Base-by-base conservation (phyloP, 1,140 invertebrate genomes). In the Drosophila grimshawi region DNA sequence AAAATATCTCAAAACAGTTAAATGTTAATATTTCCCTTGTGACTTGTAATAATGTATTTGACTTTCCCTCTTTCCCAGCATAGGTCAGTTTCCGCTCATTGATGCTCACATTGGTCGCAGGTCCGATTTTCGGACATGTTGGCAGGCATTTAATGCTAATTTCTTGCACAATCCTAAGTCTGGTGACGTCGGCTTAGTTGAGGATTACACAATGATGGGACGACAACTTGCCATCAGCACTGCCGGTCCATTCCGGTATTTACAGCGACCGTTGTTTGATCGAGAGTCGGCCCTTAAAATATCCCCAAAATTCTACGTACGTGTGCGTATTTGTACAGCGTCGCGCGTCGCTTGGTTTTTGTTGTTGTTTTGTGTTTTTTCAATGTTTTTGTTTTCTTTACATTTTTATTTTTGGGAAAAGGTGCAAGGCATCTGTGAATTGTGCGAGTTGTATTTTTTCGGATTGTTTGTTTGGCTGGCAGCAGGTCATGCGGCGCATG, bases 111-210 rank as follows among this genome's bases (percentile, higher is more conserved):
- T 19, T 19, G 19, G 19, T 29, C 56, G 45, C 29, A 29, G 27
- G 56, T 33, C 5, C 30, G 30, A 19, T 68, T 46, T 8, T 37
- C 30, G 39, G 29, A 53, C 82, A 74, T 77, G 65, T 67, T 48
- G 46, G 30, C 46, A 43, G 7, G 30, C 2, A 30, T 37, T 68
- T 48, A 63, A 81, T 89, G 85, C 71, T 88, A 89, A 88, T 88
- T 88, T 89, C 67, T 83, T 85, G 80, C 43, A 89, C 85, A 89
- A 80, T 72, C 85, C 73, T 89, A 78, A 80, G 78, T 67, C 80
- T 35, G 32, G 56, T 48, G 37, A 59, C 64, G 77, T 80, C 77
- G 77, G 77, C 85, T 88, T 88, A 88, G 68, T 82, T 82, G 76
- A 65, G 60, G 73, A 86, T 83, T 88, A 71, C 66, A 88, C 73